Evolutionary conservation across 2,797 vertebrate genomes (phyloP), one percentile per base, ranked within the genome.

Genomic region (Takifugu rubripes): DNA sequence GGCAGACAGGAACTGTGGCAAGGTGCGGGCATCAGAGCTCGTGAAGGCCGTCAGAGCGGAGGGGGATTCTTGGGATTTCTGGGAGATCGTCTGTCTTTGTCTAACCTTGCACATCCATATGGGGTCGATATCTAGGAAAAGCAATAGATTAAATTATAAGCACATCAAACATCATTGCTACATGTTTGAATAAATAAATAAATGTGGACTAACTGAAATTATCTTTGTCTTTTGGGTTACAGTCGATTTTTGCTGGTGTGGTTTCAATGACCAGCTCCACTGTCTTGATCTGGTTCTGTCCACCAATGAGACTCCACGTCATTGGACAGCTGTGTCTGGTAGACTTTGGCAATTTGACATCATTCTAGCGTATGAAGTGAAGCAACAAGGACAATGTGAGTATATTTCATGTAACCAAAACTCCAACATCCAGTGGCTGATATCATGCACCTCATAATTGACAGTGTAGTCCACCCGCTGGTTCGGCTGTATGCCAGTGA

Each of bases 201-300:
- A 12, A 14, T 11, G 3, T 3, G 36, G 36, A 70, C 77, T 93
- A 91, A 97, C 96, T 92, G 9, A 88, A 92, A 82, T 92, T 83
- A 3, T 91, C 91, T 54, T 87, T 86, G 85, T 92, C 92, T 47
- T 83, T 74, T 46, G 80, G 75, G 56, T 87, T 90, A 48, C 80
- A 89, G 57, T 95, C 93, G 0, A 78, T 86, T 63, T 74, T 89
- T 64, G 77, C 52, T 24, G 89, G 72, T 0, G 86, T 48, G 0
- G 93, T 91, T 81, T 96, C 94, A 50, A 98, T 95, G 68, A 93
- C 61, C 6, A 99, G 92, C 74, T 96, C 93, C n/a, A 98, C 84
- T 0, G 86, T 86, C 85, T 89, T 95, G 40, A 97, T 94, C 74
- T 94, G 92, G 0, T 96, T 92, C 64, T 88, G 89, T 0, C 70